Evolutionary conservation across 1,140 invertebrate genomes (phyloP).

Genomic region (Batillaria attramentaria): DNA sequence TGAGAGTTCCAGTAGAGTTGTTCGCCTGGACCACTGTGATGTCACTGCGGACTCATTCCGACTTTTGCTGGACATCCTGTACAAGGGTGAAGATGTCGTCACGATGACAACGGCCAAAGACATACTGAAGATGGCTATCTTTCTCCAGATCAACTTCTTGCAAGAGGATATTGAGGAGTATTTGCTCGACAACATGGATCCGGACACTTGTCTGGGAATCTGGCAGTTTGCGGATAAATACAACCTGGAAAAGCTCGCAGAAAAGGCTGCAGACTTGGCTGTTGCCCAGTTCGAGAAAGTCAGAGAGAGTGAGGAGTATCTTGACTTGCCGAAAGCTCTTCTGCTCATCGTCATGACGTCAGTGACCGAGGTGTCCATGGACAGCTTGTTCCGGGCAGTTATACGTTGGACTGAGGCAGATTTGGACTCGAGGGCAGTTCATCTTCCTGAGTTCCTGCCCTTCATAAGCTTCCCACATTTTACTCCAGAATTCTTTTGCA

Average conservation of each 20-base stretch:
- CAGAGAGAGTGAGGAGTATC: neutral
- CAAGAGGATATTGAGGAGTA: neutral
- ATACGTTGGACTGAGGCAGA: neutral
- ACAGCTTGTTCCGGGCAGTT: neutral
- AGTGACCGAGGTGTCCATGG: too few species aligned
- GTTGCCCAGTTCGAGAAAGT: neutral
- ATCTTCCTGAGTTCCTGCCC: neutral
- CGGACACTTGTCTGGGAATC: neutral
- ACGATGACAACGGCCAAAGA: neutral
- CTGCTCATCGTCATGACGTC: neutral
- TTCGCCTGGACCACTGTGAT: neutral
- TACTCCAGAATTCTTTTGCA: neutral
- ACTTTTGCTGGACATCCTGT: neutral
- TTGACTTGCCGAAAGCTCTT: neutral
- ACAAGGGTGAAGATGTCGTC: neutral
- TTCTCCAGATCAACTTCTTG: neutral
- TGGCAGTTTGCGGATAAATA: neutral
- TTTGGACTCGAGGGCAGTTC: neutral
- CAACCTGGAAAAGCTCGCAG: neutral
- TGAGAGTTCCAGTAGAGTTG: neutral
- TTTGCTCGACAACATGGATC: too few species aligned
- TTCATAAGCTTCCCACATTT: neutral
- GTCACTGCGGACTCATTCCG: neutral
- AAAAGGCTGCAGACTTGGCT: neutral
- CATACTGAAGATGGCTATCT: neutral